Percentiles rank a stretch among this genome's conserved stretches.
Conservation (phyloP, 2,113 vertebrate species). For the Tringa solitaria region DNA sequence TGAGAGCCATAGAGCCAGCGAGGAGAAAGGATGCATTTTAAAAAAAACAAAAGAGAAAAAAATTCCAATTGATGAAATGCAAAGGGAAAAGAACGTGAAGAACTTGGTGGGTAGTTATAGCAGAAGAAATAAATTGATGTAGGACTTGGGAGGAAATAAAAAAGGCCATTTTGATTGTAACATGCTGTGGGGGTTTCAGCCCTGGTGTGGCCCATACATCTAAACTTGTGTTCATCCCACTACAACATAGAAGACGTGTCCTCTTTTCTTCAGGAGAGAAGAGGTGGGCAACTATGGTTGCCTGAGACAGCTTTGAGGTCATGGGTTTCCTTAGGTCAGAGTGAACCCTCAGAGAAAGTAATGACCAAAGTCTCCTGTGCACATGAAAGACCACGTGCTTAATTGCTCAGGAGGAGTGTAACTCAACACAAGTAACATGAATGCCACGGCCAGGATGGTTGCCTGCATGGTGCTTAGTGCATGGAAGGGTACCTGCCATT, state of each 20-base stretch:
- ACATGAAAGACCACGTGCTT: neutral
- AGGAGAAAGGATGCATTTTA: neutral
- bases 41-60: neutral
- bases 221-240: neutral
- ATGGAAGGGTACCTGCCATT: neutral
- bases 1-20: neutral
- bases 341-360: neutral
- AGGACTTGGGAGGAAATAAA: neutral
- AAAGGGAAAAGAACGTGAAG: neutral
- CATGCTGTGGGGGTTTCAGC: neutral
- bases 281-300: neutral
- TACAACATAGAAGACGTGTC: neutral
- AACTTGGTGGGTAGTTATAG: neutral
- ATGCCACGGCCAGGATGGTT: neutral
- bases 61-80: neutral
- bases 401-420: neutral
- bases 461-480: neutral
- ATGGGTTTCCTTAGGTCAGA: neutral
- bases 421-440: neutral
- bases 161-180: neutral
- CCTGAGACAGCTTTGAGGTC: neutral
- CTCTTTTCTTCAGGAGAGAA: neutral
- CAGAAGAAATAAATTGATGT: neutral
- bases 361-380: neutral
- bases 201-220: neutral